phyloP scores from a whole-genome alignment of 2,888 invertebrate genomes.

The Apotomis capreana region DNA sequence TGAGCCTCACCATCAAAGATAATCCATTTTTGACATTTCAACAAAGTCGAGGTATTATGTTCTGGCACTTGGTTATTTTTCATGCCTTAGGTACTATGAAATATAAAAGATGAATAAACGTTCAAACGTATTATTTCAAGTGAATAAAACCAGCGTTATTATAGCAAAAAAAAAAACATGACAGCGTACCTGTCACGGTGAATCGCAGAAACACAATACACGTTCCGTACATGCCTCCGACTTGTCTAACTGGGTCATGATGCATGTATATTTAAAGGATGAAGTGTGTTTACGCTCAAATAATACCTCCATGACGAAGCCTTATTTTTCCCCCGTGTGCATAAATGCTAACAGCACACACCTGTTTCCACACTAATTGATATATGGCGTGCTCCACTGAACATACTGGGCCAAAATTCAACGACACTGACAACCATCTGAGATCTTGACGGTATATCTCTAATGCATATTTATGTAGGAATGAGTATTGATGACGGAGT shows the following conservation, averaged over 20 bases:
- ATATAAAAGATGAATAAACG: not conserved
- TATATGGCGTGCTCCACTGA: constrained; percentile 30
- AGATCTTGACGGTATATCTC: too few species aligned
- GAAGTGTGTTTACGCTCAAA: constrained; percentile 22
- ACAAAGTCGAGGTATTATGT: too few species aligned
- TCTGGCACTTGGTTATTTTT: too few species aligned
- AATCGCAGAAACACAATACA: constrained; percentile 17
- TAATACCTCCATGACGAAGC: constrained; percentile 26
- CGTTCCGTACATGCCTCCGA: constrained; percentile 12
- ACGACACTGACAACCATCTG: too few species aligned
- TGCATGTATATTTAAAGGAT: constrained; percentile 18
- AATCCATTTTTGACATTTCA: too few species aligned
- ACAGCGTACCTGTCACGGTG: constrained; percentile 21
- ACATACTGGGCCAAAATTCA: not conserved
- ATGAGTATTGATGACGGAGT: too few species aligned
- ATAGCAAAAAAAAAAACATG: constrained; percentile 10
- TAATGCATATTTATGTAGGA: too few species aligned
- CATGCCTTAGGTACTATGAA: not conserved
- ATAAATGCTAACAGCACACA: constrained; percentile 20
- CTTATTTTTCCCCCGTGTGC: constrained; percentile 15
- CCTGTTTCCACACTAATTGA: constrained; percentile 33
- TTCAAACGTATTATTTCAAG: constrained; percentile 6
- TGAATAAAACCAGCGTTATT: constrained; percentile 4
- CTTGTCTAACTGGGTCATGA: constrained; percentile 22
- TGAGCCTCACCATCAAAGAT: too few species aligned